A percentile compares a stretch with the other conserved stretches of the same genome.
Conservation (phyloP, 2,797 vertebrate genomes). For the Zenarchopterus dispar region DNA sequence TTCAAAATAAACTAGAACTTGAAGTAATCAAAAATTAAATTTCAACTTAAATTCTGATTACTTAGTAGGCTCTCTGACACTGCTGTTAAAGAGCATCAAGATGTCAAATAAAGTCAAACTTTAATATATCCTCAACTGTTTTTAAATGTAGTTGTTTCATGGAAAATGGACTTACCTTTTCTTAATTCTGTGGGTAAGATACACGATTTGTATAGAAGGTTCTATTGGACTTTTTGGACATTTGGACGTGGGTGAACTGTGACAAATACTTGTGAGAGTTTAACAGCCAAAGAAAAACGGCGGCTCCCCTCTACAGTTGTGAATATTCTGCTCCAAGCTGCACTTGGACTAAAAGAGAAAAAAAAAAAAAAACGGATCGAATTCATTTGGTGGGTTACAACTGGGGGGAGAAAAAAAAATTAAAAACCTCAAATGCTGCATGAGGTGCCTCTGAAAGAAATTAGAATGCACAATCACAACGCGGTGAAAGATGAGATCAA, state of each 20-base stretch:
- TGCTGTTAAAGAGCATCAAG: too few species aligned
- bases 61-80: too few species aligned
- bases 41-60: too few species aligned
- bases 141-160: too few species aligned
- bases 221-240: too few species aligned
- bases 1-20: too few species aligned
- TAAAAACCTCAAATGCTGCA: slow-evolving; percentile 32
- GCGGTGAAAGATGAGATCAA: slow-evolving; percentile 70
- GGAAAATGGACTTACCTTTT: background rate
- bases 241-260: slow-evolving; percentile 6
- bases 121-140: too few species aligned
- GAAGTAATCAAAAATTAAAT: too few species aligned
- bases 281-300: background rate
- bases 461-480: slow-evolving; percentile 79
- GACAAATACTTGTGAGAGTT: background rate
- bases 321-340: slow-evolving; percentile 8
- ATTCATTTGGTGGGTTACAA: slow-evolving; percentile 19
- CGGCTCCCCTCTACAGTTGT: slow-evolving; percentile 2
- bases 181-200: background rate
- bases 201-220: background rate
- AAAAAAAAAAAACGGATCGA: slow-evolving; percentile 5
- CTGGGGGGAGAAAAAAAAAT: slow-evolving; percentile 2
- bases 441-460: slow-evolving; percentile 56
- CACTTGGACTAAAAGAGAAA: background rate
- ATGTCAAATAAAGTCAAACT: too few species aligned